Evolutionary conservation across 2,888 invertebrate genomes (phyloP).

Genomic region (Physocephala rufipes): DNA sequence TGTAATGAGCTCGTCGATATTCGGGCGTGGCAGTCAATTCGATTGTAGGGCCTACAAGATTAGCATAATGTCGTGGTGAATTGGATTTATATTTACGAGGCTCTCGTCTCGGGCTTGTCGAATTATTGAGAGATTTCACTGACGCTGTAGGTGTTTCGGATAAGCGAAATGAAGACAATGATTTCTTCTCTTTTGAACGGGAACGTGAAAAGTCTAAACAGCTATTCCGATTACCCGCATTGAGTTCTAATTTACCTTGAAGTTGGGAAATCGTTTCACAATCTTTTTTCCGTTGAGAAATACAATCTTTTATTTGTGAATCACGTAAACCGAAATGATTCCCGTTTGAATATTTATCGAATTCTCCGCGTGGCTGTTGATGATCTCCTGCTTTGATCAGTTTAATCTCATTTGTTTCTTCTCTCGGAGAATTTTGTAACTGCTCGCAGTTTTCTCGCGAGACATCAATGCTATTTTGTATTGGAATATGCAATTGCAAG

Average conservation of each 20-base stretch:
- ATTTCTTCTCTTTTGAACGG: constrained; percentile 61
- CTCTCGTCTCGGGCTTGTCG: constrained; percentile 38
- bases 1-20: constrained; percentile 62
- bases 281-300: constrained; percentile 64
- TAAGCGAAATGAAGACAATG: constrained; percentile 60
- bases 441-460: constrained; percentile 62
- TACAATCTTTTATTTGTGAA: constrained; percentile 58
- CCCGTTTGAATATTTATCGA: constrained; percentile 61
- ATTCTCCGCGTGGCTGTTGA: constrained; percentile 58
- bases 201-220: constrained; percentile 63
- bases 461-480: constrained; percentile 33
- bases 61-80: constrained; percentile 42
- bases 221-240: constrained; percentile 64
- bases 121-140: constrained; percentile 35
- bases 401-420: constrained; percentile 51
- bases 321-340: constrained; percentile 65
- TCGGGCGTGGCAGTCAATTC: constrained; percentile 62
- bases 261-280: constrained; percentile 62
- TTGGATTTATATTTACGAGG: constrained; percentile 47
- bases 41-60: constrained; percentile 40
- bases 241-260: constrained; percentile 64
- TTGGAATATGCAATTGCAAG: constrained; percentile 45
- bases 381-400: constrained; percentile 59
- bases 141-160: constrained; percentile 45
- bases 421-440: constrained; percentile 57